Conservation (phyloP, 2,113 vertebrate genomes). For the Ceyx margarethae region DNA sequence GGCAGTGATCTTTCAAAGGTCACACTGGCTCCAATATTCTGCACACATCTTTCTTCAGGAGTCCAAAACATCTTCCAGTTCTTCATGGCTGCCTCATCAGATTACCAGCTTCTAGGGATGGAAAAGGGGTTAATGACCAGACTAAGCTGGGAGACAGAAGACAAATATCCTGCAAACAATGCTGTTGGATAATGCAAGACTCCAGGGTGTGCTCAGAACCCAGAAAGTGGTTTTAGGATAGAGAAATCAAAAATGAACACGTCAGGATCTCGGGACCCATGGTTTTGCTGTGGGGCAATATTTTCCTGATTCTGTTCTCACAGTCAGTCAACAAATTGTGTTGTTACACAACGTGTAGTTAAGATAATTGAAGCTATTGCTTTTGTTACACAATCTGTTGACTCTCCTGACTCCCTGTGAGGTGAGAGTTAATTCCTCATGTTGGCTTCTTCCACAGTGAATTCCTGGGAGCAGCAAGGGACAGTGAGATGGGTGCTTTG, state of each 20-base stretch:
- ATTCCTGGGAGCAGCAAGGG: neutral
- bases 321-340: slow-evolving; percentile 24
- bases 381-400: slow-evolving; percentile 39
- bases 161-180: neutral
- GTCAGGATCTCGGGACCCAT: neutral
- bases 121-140: neutral
- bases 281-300: slow-evolving; percentile 22
- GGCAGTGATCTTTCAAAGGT: neutral
- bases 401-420: neutral
- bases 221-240: neutral
- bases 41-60: neutral
- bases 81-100: neutral
- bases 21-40: neutral
- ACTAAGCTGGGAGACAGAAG: neutral
- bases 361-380: neutral
- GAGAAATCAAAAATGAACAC: neutral
- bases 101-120: neutral
- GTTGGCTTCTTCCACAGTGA: neutral
- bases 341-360: neutral
- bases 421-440: neutral
- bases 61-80: neutral
- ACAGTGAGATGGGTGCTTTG: neutral
- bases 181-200: neutral
- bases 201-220: neutral
- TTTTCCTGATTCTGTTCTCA: slow-evolving; percentile 1